Evolutionary conservation across 1,140 invertebrate species (phyloP).

Genomic region (Lethrus apterus): DNA sequence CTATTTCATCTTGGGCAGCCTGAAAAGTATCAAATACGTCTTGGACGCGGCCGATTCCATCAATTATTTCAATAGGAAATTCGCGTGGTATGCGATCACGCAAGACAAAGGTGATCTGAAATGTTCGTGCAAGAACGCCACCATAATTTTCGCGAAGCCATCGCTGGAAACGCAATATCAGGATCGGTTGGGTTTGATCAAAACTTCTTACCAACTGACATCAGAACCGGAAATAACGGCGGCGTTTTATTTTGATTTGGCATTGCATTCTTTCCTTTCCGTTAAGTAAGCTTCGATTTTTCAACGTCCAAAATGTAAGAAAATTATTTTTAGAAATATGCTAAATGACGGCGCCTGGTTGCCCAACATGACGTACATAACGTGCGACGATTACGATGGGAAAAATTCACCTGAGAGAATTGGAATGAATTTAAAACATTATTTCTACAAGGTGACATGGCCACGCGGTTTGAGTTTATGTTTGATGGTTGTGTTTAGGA

Average conservation of each 20-base stretch:
- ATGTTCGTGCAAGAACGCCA: conserved; percentile 58
- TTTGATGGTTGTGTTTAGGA: conserved; percentile 40
- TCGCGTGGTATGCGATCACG: conserved; percentile 53
- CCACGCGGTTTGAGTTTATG: neutral
- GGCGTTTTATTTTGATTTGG: conserved; percentile 78
- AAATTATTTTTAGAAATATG: conserved; percentile 34
- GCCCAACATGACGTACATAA: conserved; percentile 56
- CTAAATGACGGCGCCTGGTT: conserved; percentile 61
- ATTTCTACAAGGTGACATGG: conserved; percentile 37
- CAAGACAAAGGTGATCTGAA: conserved; percentile 56
- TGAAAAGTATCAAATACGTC: conserved; percentile 56
- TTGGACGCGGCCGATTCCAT: conserved; percentile 37
- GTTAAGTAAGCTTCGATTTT: conserved; percentile 49
- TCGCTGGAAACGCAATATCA: conserved; percentile 49
- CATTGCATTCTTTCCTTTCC: conserved; percentile 57
- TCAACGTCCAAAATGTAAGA: neutral
- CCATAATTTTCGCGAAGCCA: conserved; percentile 55
- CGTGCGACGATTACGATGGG: conserved; percentile 67
- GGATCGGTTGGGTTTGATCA: conserved; percentile 52
- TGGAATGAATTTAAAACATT: conserved; percentile 40
- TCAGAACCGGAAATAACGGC: conserved; percentile 59
- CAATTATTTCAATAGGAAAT: conserved; percentile 43
- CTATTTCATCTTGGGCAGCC: conserved; percentile 69
- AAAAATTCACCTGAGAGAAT: conserved; percentile 53
- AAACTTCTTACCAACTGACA: conserved; percentile 56